phyloP scores from a whole-genome alignment of 2,888 invertebrate genomes.

The Drosophila neoperkinsi region DNA sequence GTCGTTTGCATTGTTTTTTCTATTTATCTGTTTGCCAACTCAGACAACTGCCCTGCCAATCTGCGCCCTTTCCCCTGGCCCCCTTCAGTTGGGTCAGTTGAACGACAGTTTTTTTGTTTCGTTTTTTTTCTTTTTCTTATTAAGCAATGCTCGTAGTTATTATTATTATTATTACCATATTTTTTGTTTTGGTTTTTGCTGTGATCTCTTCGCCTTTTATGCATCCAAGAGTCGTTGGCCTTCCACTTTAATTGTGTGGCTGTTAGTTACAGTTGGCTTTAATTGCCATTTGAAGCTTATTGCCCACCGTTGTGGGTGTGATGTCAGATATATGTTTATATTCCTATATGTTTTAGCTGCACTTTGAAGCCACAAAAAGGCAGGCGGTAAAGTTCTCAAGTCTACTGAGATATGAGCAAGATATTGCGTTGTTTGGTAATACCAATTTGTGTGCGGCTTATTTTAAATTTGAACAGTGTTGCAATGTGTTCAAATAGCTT shows the following conservation, averaged over 20 bases:
- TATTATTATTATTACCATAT: constrained; percentile 29
- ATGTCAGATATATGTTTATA: constrained; percentile 7
- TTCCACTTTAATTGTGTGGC: constrained; percentile 54
- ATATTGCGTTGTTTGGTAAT: constrained; percentile 26
- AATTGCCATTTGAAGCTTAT: constrained; percentile 53
- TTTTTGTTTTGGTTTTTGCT: constrained; percentile 1
- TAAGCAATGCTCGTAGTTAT: constrained; percentile 64
- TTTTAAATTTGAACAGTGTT: constrained; percentile 16
- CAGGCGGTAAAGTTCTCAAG: constrained; percentile 29
- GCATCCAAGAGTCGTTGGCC: constrained; percentile 49
- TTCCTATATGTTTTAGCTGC: neutral
- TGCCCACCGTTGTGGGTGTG: constrained; percentile 45
- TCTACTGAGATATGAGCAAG: constrained; percentile 19
- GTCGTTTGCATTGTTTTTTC: constrained; percentile 67
- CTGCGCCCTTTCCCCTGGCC: neutral
- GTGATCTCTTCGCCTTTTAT: constrained; percentile 16
- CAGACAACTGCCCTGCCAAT: constrained; percentile 4
- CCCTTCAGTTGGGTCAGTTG: constrained; percentile 4
- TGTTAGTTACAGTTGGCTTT: constrained; percentile 51
- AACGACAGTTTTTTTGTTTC: constrained; percentile 5
- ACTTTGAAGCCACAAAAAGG: constrained; percentile 1
- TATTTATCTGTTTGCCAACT: constrained; percentile 3
- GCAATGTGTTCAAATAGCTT: constrained; percentile 2
- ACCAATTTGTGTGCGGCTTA: constrained; percentile 24
- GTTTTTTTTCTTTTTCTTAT: constrained; percentile 26